phyloP scores from a whole-genome alignment of 35 echinoderm and acorn worm genomes.

The Lytechinus pictus region DNA sequence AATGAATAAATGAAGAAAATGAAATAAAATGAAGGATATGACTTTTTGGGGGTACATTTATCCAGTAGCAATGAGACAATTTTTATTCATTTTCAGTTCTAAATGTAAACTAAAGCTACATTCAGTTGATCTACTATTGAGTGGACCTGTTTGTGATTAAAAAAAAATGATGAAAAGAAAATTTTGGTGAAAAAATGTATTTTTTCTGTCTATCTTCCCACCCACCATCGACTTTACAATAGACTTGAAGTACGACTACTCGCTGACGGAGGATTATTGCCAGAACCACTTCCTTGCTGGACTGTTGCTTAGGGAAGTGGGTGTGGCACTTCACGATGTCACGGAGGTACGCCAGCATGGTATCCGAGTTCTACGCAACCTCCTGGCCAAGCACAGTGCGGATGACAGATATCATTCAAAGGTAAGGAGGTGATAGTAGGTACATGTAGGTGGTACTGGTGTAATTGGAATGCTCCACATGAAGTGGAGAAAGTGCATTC shows the following conservation, averaged over 20 bases:
- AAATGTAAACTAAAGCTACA: too few relatives aligned
- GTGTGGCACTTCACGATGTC: conserved; percentile 81
- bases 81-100: too few relatives aligned
- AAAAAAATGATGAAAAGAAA: not conserved
- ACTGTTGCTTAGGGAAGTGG: conserved; percentile 81
- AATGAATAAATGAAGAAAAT: too few relatives aligned
- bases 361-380: conserved; percentile 85
- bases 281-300: conserved; percentile 95
- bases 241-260: conserved; percentile 95
- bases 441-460: too few relatives aligned
- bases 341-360: conserved; percentile 84
- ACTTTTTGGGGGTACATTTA: too few relatives aligned
- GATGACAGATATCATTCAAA: conserved; percentile 93
- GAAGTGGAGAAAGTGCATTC: too few relatives aligned
- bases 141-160: too few relatives aligned
- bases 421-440: conserved; percentile 49
- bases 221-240: not conserved
- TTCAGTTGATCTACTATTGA: too few relatives aligned
- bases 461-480: too few relatives aligned
- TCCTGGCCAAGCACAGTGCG: conserved; percentile 96
- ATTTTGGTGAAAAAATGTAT: not conserved
- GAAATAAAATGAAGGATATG: too few relatives aligned
- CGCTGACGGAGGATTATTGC: conserved; percentile 94
- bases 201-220: not conserved
- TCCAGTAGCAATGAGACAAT: too few relatives aligned